Evolutionary conservation across 1,140 invertebrate genomes (phyloP).

Genomic region (Leptopilina clavipes): DNA sequence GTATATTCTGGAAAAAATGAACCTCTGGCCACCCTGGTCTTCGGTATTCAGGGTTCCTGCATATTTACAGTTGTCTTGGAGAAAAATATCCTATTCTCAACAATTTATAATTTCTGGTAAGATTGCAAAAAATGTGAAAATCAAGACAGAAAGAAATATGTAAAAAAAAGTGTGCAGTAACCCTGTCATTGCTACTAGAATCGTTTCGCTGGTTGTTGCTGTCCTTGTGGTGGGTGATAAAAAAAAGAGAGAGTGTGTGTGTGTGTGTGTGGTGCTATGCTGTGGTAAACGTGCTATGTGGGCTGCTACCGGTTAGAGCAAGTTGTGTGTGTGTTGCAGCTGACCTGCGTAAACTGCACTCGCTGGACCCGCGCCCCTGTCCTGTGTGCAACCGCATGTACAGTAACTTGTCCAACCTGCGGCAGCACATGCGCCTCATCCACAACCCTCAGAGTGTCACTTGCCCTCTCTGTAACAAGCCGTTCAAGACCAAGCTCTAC

Average conservation of each 20-base stretch:
- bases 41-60: conserved; percentile 22
- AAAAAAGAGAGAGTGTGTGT: not conserved
- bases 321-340: conserved; percentile 77
- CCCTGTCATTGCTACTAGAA: conserved; percentile 67
- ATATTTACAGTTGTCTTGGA: not conserved
- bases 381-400: conserved; percentile 86
- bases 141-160: conserved; percentile 21
- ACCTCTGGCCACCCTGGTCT: not conserved
- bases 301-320: conserved; percentile 75
- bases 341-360: conserved; percentile 79
- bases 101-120: too few relatives aligned
- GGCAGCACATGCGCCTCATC: conserved; percentile 87
- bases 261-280: conserved; percentile 60
- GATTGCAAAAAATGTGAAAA: not conserved
- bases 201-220: conserved; percentile 75
- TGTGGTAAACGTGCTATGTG: conserved; percentile 72
- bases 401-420: conserved; percentile 86
- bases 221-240: conserved; percentile 74
- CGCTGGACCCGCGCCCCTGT: conserved; percentile 82
- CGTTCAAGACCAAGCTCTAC: conserved; percentile 87
- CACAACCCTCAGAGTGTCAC: conserved; percentile 85
- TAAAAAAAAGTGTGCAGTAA: conserved; percentile 57
- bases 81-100: not conserved
- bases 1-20: not conserved
- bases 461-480: conserved; percentile 83